A percentile compares a stretch with the other conserved stretches of the same genome.
These are phyloP conservation scores for Sycobia sp. DNA, from an alignment of 1,140 invertebrate species.

Conservation along the genomic window DNA sequence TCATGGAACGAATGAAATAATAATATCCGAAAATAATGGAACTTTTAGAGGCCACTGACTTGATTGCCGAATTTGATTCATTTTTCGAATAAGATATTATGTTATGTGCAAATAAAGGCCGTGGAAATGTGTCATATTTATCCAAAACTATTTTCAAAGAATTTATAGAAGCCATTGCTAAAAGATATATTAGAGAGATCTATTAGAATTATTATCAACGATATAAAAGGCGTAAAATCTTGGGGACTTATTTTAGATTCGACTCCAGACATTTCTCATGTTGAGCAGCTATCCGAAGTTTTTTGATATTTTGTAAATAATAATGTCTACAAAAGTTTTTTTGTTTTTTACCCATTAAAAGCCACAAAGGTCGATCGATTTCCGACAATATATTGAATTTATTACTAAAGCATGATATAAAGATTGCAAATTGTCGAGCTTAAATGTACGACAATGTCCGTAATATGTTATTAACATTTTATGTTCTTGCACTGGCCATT, in stretches of 20 bases:
- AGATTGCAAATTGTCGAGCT: neutral
- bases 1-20: slow-evolving; percentile 38
- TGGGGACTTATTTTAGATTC: neutral
- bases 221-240: neutral
- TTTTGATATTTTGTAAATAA: neutral
- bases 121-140: slow-evolving; percentile 45
- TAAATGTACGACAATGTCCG: neutral
- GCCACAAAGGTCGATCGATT: neutral
- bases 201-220: neutral
- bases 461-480: neutral
- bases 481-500: neutral
- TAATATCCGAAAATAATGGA: slow-evolving; percentile 42
- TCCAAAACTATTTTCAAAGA: slow-evolving; percentile 47
- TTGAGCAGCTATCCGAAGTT: neutral
- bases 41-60: slow-evolving; percentile 42
- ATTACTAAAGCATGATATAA: neutral
- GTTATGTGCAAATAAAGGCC: slow-evolving; percentile 46
- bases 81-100: slow-evolving; percentile 49
- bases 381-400: neutral
- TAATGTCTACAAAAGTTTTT: neutral
- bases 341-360: neutral
- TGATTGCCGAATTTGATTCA: slow-evolving; percentile 49
- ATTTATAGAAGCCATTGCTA: slow-evolving; percentile 20
- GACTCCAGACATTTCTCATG: no score
- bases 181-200: no score